A percentile compares a stretch with the other conserved stretches of the same genome.
phyloP scores from a whole-genome alignment of 2,888 invertebrate genomes.

The Altica lythri region DNA sequence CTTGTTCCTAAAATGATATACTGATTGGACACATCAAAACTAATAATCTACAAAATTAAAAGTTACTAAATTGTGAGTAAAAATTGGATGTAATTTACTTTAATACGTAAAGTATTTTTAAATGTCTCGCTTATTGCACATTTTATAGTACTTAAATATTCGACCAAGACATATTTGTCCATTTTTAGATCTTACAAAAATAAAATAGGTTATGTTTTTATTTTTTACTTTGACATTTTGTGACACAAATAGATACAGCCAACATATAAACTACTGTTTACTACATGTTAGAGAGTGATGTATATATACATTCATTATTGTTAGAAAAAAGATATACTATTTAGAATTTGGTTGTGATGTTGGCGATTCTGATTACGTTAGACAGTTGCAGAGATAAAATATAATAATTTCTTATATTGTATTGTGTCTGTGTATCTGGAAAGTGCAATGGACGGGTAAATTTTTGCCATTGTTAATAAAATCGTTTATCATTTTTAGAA shows the following conservation, averaged over 20 bases:
- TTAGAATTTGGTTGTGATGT: too few species aligned
- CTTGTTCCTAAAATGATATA: slow-evolving; percentile 79
- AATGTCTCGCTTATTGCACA: slow-evolving; percentile 65
- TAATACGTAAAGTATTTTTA: slow-evolving; percentile 72
- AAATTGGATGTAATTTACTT: slow-evolving; percentile 60
- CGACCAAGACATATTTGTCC: slow-evolving; percentile 47
- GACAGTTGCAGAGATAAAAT: too few species aligned
- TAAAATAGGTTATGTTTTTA: too few species aligned
- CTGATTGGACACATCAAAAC: slow-evolving; percentile 74
- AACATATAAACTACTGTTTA: too few species aligned
- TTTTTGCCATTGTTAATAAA: slow-evolving; percentile 29
- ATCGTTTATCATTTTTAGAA: slow-evolving; percentile 21
- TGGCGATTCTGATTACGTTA: too few species aligned
- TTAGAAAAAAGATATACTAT: too few species aligned
- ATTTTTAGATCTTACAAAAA: slow-evolving; percentile 42
- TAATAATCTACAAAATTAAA: slow-evolving; percentile 68
- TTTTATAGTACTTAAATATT: slow-evolving; percentile 59
- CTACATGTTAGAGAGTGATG: too few species aligned
- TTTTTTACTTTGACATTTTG: too few species aligned
- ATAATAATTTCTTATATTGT: background rate
- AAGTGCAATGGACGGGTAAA: slow-evolving; percentile 48
- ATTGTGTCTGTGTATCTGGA: too few species aligned
- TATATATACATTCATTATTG: too few species aligned
- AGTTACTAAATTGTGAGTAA: slow-evolving; percentile 12
- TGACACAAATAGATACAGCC: too few species aligned